Evolutionary conservation across 92 coral and sea anemone species (phyloP), one percentile per base, ranked within the genome.

Genomic region (Epizoanthus illoricatus): DNA sequence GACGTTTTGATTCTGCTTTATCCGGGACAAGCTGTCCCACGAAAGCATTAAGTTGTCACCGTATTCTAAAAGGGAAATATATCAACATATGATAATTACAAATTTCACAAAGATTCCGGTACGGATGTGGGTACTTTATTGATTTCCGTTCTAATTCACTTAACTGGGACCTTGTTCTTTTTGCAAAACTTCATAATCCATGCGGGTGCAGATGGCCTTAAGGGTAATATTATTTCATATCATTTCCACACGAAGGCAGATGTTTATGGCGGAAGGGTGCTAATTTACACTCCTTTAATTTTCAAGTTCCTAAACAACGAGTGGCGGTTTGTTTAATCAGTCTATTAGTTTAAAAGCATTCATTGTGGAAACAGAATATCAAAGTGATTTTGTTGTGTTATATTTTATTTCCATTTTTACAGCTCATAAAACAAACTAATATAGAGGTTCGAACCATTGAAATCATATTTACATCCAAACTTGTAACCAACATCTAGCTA

Each of bases 301-400:
- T 78, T 78, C 18, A 78, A 78, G 82, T 78, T 78, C 82, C 82
- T 63, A 78, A 78, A 78, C 82, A 78, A 78, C 70, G 65, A 78
- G 21, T 63, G 82, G 71, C 82, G 82, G 82, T 62, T 62, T 78
- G 60, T 78, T 78, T 78, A 70, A 78, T 61, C 20, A 78, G 71
- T 78, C 39, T 63, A 63, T 63, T 78, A 63, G 54, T 78, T 52
- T 63, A 78, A 78, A 78, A 43, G 82, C 71, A 78, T 43, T 78
- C 82, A 41, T 75, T 76, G 81, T 76, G 16, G 58, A 40, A 47
- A 36, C 65, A 59, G 42, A 78, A 55, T 78, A 78, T 43, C 28
- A 54, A 62, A 24, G 42, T 15, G 59, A 45, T 42, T 78, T 61
- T 17, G 65, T 19, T 61, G 33, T 78, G 43, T 63, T 78, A 43